phyloP scores from a whole-genome alignment of 35 echinoderm and acorn worm species.

The Stichopus chloronotus region DNA sequence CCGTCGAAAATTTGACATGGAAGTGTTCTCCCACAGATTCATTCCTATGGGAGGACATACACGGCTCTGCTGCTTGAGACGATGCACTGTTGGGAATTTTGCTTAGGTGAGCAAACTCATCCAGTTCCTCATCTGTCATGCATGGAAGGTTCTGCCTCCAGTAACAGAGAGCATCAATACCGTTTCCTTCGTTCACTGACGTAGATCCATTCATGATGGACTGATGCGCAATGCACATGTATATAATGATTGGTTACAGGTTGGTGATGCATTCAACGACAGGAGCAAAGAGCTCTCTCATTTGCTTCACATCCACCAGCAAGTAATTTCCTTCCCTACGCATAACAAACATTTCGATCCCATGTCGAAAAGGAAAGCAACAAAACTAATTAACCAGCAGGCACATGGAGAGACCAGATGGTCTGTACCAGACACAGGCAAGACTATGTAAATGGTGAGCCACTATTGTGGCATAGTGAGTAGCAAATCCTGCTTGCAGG shows the following conservation, averaged over 20 bases:
- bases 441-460: too few species aligned
- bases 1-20: constrained; percentile 1
- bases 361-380: too few species aligned
- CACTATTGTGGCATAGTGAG: too few species aligned
- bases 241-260: not conserved
- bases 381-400: too few species aligned
- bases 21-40: not conserved
- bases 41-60: not conserved
- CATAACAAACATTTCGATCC: not conserved
- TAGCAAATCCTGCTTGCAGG: too few species aligned
- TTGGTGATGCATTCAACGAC: not conserved
- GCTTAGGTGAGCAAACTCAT: not conserved
- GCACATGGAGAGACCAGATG: too few species aligned
- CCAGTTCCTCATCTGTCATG: not conserved
- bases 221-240: not conserved
- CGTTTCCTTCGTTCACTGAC: not conserved
- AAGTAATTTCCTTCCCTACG: not conserved
- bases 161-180: not conserved
- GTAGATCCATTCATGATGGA: not conserved
- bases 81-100: not conserved
- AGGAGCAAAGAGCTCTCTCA: not conserved
- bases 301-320: not conserved
- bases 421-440: too few species aligned
- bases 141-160: not conserved
- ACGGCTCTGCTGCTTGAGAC: too few species aligned